A percentile compares a stretch with the other conserved stretches of the same genome.
phyloP scores from a whole-genome alignment of 1,140 invertebrate genomes.

The Laupala kohalensis region DNA sequence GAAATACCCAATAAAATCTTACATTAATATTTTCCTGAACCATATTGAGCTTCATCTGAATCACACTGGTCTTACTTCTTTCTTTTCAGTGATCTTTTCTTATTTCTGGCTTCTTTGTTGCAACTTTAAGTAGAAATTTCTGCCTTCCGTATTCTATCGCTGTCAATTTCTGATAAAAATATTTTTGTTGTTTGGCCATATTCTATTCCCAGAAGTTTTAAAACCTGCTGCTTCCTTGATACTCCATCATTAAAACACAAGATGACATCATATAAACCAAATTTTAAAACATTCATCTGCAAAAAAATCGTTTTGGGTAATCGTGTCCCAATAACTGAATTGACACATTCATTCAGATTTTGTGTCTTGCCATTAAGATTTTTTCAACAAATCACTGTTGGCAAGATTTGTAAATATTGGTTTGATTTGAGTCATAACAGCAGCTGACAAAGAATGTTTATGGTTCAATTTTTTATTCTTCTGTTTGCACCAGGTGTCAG shows the following conservation, averaged over 20 bases:
- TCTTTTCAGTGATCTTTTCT: neutral
- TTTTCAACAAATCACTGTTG: neutral
- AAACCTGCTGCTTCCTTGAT: neutral
- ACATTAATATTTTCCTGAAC: neutral
- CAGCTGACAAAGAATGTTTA: neutral
- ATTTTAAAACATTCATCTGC: constrained; percentile 4
- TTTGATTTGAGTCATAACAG: too few relatives aligned
- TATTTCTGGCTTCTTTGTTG: neutral
- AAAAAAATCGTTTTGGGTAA: constrained; percentile 16
- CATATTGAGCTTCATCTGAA: neutral
- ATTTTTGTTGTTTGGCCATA: neutral
- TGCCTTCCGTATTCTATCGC: neutral
- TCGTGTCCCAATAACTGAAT: constrained; percentile 19
- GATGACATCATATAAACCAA: constrained; percentile 5
- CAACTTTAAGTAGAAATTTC: neutral
- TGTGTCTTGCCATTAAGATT: constrained; percentile 19
- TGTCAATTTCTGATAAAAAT: neutral
- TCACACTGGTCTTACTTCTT: neutral
- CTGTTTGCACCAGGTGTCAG: too few relatives aligned
- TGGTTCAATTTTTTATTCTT: too few relatives aligned
- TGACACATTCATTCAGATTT: constrained; percentile 20
- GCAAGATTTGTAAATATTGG: too few relatives aligned
- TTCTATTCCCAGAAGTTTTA: neutral
- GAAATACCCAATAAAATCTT: too few relatives aligned
- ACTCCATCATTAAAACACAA: constrained; percentile 9